Percentiles rank a stretch among this genome's conserved stretches.
Conservation (phyloP, 2,888 invertebrate species). For the Noctua fimbriata region DNA sequence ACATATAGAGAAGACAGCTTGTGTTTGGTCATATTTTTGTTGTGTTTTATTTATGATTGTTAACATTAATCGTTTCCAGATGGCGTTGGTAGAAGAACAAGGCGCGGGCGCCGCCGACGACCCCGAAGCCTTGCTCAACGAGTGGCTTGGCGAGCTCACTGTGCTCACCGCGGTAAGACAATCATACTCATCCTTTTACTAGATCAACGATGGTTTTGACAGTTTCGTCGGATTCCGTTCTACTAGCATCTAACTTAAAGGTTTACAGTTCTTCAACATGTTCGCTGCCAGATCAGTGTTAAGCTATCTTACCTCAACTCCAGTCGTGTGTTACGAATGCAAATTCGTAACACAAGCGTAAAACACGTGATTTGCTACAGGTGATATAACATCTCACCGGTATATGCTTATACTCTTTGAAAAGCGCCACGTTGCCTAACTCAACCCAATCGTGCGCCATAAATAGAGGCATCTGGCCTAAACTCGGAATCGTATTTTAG, state of each 20-base stretch:
- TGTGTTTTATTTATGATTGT: neutral
- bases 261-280: neutral
- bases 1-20: no score
- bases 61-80: constrained; percentile 79
- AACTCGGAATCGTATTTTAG: constrained; percentile 62
- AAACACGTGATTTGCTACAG: constrained; percentile 10
- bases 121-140: constrained; percentile 94
- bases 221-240: neutral
- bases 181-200: neutral
- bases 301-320: neutral
- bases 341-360: neutral
- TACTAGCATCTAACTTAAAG: neutral
- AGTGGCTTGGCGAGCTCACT: constrained; percentile 94
- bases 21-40: neutral
- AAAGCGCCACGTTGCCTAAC: constrained; percentile 58
- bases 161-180: constrained; percentile 93
- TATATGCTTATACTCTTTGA: constrained; percentile 36
- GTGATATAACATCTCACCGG: constrained; percentile 26
- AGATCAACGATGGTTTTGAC: neutral
- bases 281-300: neutral
- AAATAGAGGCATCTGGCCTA: constrained; percentile 67
- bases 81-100: constrained; percentile 89
- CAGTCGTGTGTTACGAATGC: neutral
- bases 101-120: constrained; percentile 92
- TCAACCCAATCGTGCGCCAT: constrained; percentile 53